Percentiles rank a stretch among this genome's conserved stretches.
Conservation (phyloP, 2,797 vertebrate genomes). For the Galago senegalensis region DNA sequence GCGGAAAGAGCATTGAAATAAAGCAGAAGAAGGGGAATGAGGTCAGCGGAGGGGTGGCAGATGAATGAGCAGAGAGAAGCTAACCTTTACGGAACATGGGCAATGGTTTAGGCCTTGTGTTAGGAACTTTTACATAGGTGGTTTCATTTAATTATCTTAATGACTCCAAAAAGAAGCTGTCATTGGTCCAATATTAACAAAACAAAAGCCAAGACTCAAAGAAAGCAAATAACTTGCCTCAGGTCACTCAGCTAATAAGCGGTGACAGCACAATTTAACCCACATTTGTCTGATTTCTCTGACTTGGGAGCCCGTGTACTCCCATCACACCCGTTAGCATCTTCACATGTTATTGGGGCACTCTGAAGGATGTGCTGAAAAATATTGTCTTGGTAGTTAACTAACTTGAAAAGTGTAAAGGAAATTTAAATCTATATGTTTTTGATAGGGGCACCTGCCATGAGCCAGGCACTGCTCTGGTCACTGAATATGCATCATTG, state of each 20-base stretch:
- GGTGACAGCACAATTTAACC: neutral
- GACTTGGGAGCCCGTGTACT: neutral
- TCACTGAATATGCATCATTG: neutral
- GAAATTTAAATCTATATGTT: neutral
- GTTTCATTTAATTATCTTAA: neutral
- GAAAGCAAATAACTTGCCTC: conserved; percentile 23
- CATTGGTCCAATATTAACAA: neutral
- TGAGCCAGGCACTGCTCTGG: neutral
- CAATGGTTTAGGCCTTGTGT: neutral
- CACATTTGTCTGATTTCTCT: neutral
- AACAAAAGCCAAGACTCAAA: neutral
- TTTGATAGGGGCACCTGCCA: neutral
- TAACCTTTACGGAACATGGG: neutral
- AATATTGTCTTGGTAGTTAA: neutral
- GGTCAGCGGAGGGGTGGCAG: neutral
- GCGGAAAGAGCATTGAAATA: neutral
- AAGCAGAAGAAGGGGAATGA: neutral
- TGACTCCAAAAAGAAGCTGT: neutral
- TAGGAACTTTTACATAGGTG: neutral
- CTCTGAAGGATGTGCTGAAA: neutral
- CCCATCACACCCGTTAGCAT: neutral
- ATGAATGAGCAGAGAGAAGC: neutral
- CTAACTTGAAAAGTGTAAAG: neutral
- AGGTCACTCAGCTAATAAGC: neutral
- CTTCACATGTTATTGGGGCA: neutral